These are phyloP conservation scores for Eolophus roseicapilla DNA, from an alignment of 2,113 vertebrate species.

Conservation along the genomic window DNA sequence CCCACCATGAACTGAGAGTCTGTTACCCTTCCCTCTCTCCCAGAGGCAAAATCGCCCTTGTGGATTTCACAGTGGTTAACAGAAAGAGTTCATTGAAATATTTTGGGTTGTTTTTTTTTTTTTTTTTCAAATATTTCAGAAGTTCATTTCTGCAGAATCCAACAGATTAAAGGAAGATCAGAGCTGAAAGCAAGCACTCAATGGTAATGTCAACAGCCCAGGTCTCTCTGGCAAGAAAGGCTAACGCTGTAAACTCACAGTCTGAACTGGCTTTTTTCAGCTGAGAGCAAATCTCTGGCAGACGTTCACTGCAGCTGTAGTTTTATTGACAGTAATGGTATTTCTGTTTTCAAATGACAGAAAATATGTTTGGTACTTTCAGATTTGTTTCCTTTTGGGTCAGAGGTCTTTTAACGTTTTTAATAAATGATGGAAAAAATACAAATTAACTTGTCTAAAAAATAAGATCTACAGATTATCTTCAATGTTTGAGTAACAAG, in stretches of 20 bases:
- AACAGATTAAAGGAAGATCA: neutral
- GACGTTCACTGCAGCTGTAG: neutral
- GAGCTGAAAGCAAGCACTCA: neutral
- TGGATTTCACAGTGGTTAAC: neutral
- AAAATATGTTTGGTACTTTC: conserved; percentile 21
- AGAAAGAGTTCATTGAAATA: neutral
- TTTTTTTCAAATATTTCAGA: neutral
- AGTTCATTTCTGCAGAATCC: neutral
- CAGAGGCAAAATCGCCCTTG: neutral
- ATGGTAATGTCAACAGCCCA: neutral
- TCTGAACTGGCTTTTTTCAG: neutral
- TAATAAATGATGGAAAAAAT: neutral
- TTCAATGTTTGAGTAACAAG: neutral
- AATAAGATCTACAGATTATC: neutral
- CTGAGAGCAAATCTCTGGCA: neutral
- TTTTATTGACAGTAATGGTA: conserved; percentile 37
- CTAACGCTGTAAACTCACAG: neutral
- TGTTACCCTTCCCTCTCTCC: neutral
- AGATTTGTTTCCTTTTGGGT: neutral
- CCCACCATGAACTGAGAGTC: neutral
- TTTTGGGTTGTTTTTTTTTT: neutral
- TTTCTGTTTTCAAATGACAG: conserved; percentile 29
- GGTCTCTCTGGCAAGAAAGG: neutral
- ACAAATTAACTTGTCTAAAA: conserved; percentile 1
- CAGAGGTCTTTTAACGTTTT: neutral